Base-by-base conservation (phyloP, 2,888 invertebrate genomes). In the Drosophila barbarae region DNA sequence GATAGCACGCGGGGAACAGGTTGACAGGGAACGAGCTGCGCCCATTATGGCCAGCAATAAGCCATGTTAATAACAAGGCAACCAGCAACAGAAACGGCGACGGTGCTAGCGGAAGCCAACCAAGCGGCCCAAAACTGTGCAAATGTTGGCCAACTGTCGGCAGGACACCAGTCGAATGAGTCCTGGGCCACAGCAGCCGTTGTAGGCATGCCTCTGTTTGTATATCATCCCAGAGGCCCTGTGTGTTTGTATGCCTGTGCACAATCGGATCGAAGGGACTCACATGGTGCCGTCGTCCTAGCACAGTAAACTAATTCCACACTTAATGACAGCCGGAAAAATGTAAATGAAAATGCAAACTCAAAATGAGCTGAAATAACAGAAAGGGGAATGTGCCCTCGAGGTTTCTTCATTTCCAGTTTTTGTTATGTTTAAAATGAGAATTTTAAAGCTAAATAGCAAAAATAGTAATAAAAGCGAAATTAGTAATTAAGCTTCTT, bases 31-130 rank as follows among this genome's bases (percentile, higher is more conserved):
- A 64, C 61, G 66, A 60, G 69, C 53, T 70, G 67, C 66, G 57
- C 65, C 77, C 73, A 77, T 83, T 74, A 77, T 69, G 75, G 77
- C 73, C 73, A 71, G 78, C 78, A 81, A 78, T 82, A 82, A 78
- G 84, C 84, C 81, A 76, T 75, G 81, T 82, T 82, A 83, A 81
- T 82, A 80, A 82, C 81, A 73, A 66, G 42, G 64, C 41, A 58
- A 53, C 41, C 53, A 36, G 52, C 36, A 54, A 35, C 21, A 63
- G 69, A 51, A 47, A 61, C 61, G 60, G 55, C 57, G 60, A 52
- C 54, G 34, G 36, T 18, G 52, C 46, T 42, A 36, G 44, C 35
- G 36, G 35, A 38, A 53, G 49, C 52, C 44, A 70, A 56, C 65
- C 71, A 69, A 76, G 72, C 74, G 71, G 71, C 58, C 74, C 76